These are phyloP conservation scores for Melitaea athalia DNA, from an alignment of 2,888 invertebrate species.

Conservation along the genomic window DNA sequence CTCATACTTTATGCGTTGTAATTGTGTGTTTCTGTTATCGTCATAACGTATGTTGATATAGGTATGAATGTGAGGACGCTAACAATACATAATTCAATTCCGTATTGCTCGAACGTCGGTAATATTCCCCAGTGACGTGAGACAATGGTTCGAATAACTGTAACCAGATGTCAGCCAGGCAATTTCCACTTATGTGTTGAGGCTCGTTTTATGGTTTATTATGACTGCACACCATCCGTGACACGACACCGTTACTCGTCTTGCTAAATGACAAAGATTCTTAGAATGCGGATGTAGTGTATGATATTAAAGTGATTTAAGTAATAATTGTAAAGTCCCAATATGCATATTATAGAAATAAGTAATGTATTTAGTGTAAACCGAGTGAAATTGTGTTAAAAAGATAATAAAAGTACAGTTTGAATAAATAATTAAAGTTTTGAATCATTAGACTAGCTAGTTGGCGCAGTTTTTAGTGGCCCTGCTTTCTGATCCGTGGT, in stretches of 20 bases:
- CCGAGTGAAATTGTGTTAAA: too few species aligned
- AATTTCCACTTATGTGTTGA: slow-evolving; percentile 42
- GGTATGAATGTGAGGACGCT: slow-evolving; percentile 10
- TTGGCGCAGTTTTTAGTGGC: too few species aligned
- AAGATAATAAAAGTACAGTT: too few species aligned
- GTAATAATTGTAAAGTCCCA: background rate
- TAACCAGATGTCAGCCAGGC: slow-evolving; percentile 40
- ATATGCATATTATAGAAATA: too few species aligned
- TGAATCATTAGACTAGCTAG: too few species aligned
- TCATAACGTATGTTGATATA: background rate
- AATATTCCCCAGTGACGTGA: slow-evolving; percentile 39
- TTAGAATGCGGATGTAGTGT: slow-evolving; percentile 27
- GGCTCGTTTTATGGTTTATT: slow-evolving; percentile 41
- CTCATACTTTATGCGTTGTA: background rate
- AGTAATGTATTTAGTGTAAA: too few species aligned
- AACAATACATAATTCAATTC: slow-evolving; percentile 25
- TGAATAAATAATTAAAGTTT: too few species aligned
- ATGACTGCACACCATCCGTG: slow-evolving; percentile 42
- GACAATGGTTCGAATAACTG: slow-evolving; percentile 44
- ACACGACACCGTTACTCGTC: slow-evolving; percentile 38
- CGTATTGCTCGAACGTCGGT: slow-evolving; percentile 31
- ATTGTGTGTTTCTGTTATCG: background rate
- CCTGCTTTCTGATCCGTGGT: too few species aligned
- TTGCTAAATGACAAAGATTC: slow-evolving; percentile 36
- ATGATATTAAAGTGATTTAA: slow-evolving; percentile 5